Conservation (phyloP, 23 tunicate genomes). For the Aplidium turbinatum region DNA sequence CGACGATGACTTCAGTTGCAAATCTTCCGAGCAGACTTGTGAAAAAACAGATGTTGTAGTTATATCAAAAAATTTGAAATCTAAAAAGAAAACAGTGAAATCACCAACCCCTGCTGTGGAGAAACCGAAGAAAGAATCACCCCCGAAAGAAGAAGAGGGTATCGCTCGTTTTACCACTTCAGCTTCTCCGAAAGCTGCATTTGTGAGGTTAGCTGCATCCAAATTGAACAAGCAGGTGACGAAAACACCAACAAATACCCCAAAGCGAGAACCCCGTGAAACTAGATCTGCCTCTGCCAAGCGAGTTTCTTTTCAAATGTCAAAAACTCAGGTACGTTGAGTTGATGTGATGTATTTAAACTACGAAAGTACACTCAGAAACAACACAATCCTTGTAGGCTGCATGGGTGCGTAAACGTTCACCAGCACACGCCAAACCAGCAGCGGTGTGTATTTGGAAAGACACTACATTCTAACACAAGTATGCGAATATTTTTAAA, state of each 20-base stretch:
- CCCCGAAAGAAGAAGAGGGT: no score
- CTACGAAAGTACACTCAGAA: no score
- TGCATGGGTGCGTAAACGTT: no score
- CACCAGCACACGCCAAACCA: no score
- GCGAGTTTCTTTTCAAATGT: constrained; percentile 77
- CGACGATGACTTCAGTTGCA: no score
- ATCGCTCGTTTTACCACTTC: not conserved
- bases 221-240: constrained; percentile 22
- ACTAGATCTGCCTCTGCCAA: constrained; percentile 34
- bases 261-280: not conserved
- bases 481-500: no score
- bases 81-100: not conserved
- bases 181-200: constrained; percentile 26
- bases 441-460: no score
- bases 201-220: constrained; percentile 45
- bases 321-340: constrained; percentile 67
- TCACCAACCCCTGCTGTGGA: not conserved
- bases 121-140: not conserved
- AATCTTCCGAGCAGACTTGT: no score
- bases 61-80: not conserved
- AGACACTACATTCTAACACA: no score
- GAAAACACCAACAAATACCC: constrained; percentile 4
- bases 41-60: no score
- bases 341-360: no score
- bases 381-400: no score